Conservation (phyloP, 1,140 invertebrate genomes). For the Fopius arisanus region DNA sequence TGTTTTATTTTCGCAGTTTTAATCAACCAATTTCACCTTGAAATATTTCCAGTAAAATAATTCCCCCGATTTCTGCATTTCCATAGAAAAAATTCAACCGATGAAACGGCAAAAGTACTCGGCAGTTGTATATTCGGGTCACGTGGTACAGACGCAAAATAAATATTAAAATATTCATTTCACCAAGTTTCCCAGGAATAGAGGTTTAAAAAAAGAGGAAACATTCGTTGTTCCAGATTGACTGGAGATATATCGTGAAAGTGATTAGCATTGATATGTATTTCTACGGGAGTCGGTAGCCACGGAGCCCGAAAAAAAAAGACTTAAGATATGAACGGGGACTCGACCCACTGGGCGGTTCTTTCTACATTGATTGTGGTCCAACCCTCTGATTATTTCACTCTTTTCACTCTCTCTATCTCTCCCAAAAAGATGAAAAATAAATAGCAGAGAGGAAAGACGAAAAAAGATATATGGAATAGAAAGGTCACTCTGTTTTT, state of each 20-base stretch:
- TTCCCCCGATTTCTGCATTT: neutral
- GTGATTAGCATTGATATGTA: conserved; percentile 4
- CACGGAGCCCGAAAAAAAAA: conserved; percentile 7
- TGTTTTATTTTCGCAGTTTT: conserved; percentile 17
- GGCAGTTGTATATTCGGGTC: conserved; percentile 20
- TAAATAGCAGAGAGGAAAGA: neutral
- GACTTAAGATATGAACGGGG: conserved; percentile 3
- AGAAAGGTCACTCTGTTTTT: conserved; percentile 6
- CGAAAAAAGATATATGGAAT: neutral
- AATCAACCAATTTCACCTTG: neutral
- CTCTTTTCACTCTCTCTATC: neutral
- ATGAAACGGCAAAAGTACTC: conserved; percentile 23
- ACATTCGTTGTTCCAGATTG: neutral
- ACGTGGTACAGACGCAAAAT: conserved; percentile 7
- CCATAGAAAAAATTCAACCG: neutral
- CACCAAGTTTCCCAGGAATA: neutral
- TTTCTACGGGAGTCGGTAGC: neutral
- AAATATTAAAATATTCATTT: conserved; percentile 14
- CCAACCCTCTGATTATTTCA: conserved; percentile 19
- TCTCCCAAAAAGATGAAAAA: neutral
- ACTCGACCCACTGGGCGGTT: conserved; percentile 18
- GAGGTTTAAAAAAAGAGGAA: neutral
- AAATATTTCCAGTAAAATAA: conserved; percentile 12
- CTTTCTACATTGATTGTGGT: conserved; percentile 29
- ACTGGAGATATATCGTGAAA: neutral